Evolutionary conservation across 2,888 invertebrate genomes (phyloP).

Genomic region (Parascotia fuliginaria): DNA sequence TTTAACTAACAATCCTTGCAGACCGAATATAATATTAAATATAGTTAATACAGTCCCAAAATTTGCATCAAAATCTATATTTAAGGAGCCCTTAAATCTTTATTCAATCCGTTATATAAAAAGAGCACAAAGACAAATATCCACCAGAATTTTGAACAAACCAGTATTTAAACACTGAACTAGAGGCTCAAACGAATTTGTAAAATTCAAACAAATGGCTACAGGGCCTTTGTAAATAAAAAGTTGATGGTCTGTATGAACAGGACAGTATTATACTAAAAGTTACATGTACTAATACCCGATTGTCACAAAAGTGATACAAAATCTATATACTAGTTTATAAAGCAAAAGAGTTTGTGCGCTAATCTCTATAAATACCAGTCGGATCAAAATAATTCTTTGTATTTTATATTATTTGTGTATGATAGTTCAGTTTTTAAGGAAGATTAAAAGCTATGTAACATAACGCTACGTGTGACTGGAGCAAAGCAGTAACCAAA

Average conservation of each 20-base stretch:
- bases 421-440: too few species aligned
- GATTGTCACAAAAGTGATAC: neutral
- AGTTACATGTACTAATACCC: neutral
- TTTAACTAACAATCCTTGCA: neutral
- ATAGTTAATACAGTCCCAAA: slow-evolving; percentile 3
- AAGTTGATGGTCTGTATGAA: slow-evolving; percentile 16
- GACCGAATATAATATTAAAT: slow-evolving; percentile 3
- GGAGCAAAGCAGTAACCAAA: too few species aligned
- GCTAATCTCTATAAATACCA: too few species aligned
- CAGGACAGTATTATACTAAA: slow-evolving; percentile 10
- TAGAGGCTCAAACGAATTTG: slow-evolving; percentile 33
- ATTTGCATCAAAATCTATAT: slow-evolving; percentile 23
- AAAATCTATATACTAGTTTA: neutral
- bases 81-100: slow-evolving; percentile 17
- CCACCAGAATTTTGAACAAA: slow-evolving; percentile 24
- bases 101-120: slow-evolving; percentile 18
- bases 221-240: slow-evolving; percentile 29
- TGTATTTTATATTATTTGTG: too few species aligned
- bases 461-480: too few species aligned
- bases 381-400: too few species aligned
- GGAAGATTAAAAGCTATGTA: too few species aligned
- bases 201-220: slow-evolving; percentile 31
- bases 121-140: slow-evolving; percentile 35
- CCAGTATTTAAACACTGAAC: slow-evolving; percentile 35
- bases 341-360: neutral